Percentiles rank a stretch among this genome's conserved stretches.
Conservation (phyloP, 2,888 invertebrate genomes). For the Ethmia dodecea region DNA sequence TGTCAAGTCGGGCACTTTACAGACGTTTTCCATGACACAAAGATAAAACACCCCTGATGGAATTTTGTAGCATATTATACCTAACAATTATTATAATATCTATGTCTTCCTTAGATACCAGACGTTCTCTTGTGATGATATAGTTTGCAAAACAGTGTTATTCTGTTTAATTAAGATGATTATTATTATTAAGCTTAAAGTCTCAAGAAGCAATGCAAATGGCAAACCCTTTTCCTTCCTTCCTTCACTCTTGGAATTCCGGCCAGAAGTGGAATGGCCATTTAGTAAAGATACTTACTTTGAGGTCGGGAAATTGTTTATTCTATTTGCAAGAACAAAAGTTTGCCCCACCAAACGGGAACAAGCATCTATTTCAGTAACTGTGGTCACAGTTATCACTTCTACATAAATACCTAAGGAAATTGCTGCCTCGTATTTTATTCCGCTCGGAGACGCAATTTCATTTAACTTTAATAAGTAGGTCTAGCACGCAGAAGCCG, state of each 20-base stretch:
- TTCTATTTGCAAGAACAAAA: conserved; percentile 29
- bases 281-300: conserved; percentile 42
- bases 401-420: conserved; percentile 7
- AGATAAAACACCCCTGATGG: too few species aligned
- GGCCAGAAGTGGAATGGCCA: conserved; percentile 31
- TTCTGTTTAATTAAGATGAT: too few species aligned
- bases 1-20: conserved; percentile 26
- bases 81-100: too few species aligned
- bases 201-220: conserved; percentile 14
- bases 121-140: too few species aligned
- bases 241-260: conserved; percentile 27
- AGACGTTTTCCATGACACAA: conserved; percentile 5
- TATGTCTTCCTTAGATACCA: too few species aligned
- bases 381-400: conserved; percentile 8
- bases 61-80: too few species aligned
- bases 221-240: conserved; percentile 24
- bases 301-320: conserved; percentile 30
- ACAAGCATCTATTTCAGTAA: conserved; percentile 14
- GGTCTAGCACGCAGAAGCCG: not conserved
- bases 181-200: conserved; percentile 1
- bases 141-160: too few species aligned
- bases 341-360: not conserved
- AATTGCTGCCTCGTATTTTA: conserved; percentile 6
- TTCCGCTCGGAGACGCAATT: conserved; percentile 4
- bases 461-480: conserved; percentile 5